Percentiles rank a stretch among this genome's conserved stretches.
phyloP scores from a whole-genome alignment of 1,140 invertebrate species.

The Apis florea region DNA sequence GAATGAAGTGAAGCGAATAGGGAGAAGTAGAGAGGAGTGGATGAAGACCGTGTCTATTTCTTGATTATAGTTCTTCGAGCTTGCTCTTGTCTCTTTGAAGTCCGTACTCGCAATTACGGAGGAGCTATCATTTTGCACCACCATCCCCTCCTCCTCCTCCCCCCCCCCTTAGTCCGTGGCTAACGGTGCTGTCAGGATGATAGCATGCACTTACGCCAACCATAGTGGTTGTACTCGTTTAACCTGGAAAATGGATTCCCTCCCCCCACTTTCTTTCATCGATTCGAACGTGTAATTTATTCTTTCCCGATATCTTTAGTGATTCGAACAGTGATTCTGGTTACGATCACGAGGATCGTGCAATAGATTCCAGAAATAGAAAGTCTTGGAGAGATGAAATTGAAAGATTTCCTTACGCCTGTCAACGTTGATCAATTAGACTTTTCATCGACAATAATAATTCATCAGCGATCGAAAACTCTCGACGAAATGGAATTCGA shows the following conservation, averaged over 20 bases:
- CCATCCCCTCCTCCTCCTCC: too few relatives aligned
- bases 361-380: neutral
- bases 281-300: neutral
- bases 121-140: slow-evolving; percentile 28
- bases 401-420: too few relatives aligned
- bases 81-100: slow-evolving; percentile 34
- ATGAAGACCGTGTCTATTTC: slow-evolving; percentile 14
- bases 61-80: slow-evolving; percentile 30
- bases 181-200: slow-evolving; percentile 35
- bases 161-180: neutral
- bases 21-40: neutral
- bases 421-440: too few relatives aligned
- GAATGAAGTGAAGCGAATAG: neutral
- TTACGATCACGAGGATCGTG: neutral
- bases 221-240: slow-evolving; percentile 36
- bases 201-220: slow-evolving; percentile 41
- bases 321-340: neutral
- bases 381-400: too few relatives aligned
- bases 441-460: too few relatives aligned
- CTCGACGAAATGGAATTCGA: too few relatives aligned
- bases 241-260: slow-evolving; percentile 17
- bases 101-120: slow-evolving; percentile 24
- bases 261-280: neutral
- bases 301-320: neutral
- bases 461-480: too few relatives aligned